Evolutionary conservation across 2,888 invertebrate genomes (phyloP).

Genomic region (Micropterix aruncella): DNA sequence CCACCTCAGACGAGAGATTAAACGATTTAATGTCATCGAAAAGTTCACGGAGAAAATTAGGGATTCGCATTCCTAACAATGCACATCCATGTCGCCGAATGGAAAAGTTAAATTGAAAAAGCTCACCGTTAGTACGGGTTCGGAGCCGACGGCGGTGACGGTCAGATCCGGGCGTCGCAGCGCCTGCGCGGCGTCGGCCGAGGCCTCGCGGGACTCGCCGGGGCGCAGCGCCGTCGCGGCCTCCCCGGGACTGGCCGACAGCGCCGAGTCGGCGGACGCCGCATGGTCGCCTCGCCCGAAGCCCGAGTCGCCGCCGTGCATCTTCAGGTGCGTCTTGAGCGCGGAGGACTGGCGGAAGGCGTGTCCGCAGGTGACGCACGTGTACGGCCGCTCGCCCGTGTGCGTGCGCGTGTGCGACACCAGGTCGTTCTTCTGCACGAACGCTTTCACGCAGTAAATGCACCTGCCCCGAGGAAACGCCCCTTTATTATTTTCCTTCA

Average conservation of each 20-base stretch:
- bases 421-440: conserved; percentile 42
- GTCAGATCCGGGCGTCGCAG: too few relatives aligned
- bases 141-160: too few relatives aligned
- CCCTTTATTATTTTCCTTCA: too few relatives aligned
- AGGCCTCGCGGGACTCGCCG: neutral
- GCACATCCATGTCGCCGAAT: too few relatives aligned
- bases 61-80: too few relatives aligned
- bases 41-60: too few relatives aligned
- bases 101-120: too few relatives aligned
- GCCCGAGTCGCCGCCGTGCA: conserved; percentile 17
- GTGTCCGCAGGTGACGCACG: conserved; percentile 31
- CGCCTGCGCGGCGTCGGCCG: neutral
- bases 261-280: neutral
- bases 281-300: neutral
- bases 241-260: neutral
- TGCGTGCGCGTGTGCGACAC: conserved; percentile 40
- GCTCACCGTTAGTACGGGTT: too few relatives aligned
- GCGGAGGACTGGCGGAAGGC: conserved; percentile 38
- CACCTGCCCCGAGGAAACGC: too few relatives aligned
- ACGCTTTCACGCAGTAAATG: conserved; percentile 38
- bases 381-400: conserved; percentile 32
- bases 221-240: neutral
- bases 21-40: too few relatives aligned
- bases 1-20: too few relatives aligned
- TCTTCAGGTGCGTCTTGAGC: conserved; percentile 32